Conservation (phyloP, 2,888 invertebrate genomes). For the Drosophila fungiperda region DNA sequence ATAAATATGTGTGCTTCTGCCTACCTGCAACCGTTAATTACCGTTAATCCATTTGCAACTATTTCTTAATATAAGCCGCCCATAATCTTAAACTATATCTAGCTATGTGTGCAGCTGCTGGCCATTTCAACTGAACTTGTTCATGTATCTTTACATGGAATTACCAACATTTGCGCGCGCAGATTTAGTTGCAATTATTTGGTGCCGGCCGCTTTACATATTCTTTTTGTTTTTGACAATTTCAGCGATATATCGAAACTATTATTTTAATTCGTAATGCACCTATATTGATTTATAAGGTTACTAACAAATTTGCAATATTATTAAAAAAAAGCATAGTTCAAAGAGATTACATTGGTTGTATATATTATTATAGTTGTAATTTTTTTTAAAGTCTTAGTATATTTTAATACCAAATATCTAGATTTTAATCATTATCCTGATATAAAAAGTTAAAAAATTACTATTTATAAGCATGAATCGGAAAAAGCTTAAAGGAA, state of each 20-base stretch:
- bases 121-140: background rate
- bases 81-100: background rate
- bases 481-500: background rate
- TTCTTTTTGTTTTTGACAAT: background rate
- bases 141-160: background rate
- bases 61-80: background rate
- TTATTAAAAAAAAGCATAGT: background rate
- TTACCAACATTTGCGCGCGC: background rate
- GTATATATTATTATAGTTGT: background rate
- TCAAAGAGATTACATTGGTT: background rate
- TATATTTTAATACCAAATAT: background rate
- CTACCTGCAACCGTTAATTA: constrained; percentile 5
- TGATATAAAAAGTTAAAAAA: constrained; percentile 18
- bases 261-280: constrained; percentile 5
- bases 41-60: background rate
- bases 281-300: background rate
- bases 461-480: background rate
- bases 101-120: background rate
- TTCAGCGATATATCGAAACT: constrained; percentile 6
- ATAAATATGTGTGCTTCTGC: background rate
- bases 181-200: background rate
- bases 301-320: background rate
- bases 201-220: background rate
- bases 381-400: background rate
- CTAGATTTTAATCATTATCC: background rate